Conservation (phyloP, 2,888 invertebrate genomes). For the Pseudoips prasinana region DNA sequence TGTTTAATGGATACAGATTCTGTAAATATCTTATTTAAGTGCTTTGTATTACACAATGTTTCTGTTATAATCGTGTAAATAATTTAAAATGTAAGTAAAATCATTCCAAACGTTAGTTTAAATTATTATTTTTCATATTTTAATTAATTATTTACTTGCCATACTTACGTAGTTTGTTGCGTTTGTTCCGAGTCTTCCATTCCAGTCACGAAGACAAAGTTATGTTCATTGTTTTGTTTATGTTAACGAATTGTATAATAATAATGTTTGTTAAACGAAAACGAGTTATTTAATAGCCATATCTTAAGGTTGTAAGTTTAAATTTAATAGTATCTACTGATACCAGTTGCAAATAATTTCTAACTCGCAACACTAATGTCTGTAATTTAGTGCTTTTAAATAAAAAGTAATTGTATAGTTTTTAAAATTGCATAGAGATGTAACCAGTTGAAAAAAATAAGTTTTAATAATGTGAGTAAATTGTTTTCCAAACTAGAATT, state of each 20-base stretch:
- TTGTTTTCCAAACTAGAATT: constrained; percentile 17
- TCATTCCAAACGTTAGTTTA: constrained; percentile 77
- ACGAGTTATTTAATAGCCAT: constrained; percentile 43
- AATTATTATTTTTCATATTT: constrained; percentile 72
- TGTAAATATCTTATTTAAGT: constrained; percentile 47
- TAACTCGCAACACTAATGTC: constrained; percentile 11
- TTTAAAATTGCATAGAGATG: constrained; percentile 8
- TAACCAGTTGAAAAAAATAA: constrained; percentile 21
- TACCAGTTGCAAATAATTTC: constrained; percentile 14
- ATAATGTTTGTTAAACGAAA: constrained; percentile 60
- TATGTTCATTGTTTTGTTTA: constrained; percentile 72
- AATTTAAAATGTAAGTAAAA: constrained; percentile 58
- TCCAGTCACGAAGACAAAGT: constrained; percentile 54
- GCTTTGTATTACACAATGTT: constrained; percentile 53
- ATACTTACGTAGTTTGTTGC: constrained; percentile 70
- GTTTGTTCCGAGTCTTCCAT: constrained; percentile 68
- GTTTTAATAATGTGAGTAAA: constrained; percentile 20
- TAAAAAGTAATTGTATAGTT: constrained; percentile 9
- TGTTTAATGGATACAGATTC: constrained; percentile 18
- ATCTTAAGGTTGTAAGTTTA: constrained; percentile 39
- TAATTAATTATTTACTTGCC: constrained; percentile 75
- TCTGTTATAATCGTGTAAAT: constrained; percentile 75
- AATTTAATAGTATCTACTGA: constrained; percentile 22
- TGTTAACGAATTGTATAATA: constrained; percentile 67
- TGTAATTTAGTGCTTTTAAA: not conserved